Conservation (phyloP, 2,113 vertebrate species). For the Columbina picui region DNA sequence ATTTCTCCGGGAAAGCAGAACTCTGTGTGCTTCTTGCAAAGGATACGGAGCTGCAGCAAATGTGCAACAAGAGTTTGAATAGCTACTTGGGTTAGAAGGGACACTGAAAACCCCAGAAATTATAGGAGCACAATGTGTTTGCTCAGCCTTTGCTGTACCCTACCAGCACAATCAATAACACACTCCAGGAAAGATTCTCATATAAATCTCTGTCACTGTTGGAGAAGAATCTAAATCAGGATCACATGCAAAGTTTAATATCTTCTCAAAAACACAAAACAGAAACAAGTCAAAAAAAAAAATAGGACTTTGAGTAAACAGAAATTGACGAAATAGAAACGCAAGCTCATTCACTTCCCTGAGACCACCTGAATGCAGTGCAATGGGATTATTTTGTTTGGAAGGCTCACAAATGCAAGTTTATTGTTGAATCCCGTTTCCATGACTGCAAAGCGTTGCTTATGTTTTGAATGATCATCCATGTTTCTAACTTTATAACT, state of each 20-base stretch:
- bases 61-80: neutral
- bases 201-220: neutral
- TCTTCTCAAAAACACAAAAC: constrained; percentile 30
- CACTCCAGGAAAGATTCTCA: neutral
- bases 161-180: neutral
- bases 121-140: neutral
- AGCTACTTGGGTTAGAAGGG: neutral
- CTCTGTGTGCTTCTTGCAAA: neutral
- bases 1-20: neutral
- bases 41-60: neutral
- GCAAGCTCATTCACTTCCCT: constrained; percentile 54
- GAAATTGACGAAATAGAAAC: constrained; percentile 32
- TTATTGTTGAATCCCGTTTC: constrained; percentile 76
- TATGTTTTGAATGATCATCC: constrained; percentile 72
- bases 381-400: constrained; percentile 73
- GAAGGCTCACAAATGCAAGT: constrained; percentile 71
- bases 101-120: neutral
- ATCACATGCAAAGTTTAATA: neutral
- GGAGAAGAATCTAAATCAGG: constrained; percentile 12
- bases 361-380: constrained; percentile 68
- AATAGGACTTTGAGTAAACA: constrained; percentile 14
- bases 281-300: neutral
- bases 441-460: constrained; percentile 71
- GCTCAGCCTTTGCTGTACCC: neutral
- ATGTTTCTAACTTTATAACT: constrained; percentile 74